Conservation (phyloP, 2,113 vertebrate genomes). For the Indicator maculatus region DNA sequence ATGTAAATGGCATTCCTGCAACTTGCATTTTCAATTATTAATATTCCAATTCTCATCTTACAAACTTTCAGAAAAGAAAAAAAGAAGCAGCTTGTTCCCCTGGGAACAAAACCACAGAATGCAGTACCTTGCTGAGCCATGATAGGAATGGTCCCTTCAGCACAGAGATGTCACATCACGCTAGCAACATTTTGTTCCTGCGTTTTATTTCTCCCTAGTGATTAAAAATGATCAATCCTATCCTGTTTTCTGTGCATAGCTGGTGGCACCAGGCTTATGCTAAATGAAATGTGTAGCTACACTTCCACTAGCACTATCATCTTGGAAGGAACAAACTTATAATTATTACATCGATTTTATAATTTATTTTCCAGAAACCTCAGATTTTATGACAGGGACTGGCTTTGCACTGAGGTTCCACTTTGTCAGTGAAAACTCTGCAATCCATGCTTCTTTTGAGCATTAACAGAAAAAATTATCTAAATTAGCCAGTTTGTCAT, state of each 20-base stretch:
- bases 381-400: neutral
- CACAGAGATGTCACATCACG: slow-evolving; percentile 13
- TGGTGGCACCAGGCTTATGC: neutral
- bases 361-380: slow-evolving; percentile 51
- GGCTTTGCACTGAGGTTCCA: neutral
- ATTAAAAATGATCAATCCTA: slow-evolving; percentile 37
- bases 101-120: neutral
- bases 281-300: slow-evolving; percentile 17
- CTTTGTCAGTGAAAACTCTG: neutral
- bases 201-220: slow-evolving; percentile 37
- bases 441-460: neutral
- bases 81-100: slow-evolving; percentile 25
- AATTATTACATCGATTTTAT: slow-evolving; percentile 45
- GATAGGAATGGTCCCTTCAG: slow-evolving; percentile 1
- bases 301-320: neutral
- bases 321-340: slow-evolving; percentile 19
- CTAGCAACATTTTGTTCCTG: slow-evolving; percentile 3
- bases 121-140: neutral
- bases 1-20: slow-evolving; percentile 26
- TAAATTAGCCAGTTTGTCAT: slow-evolving; percentile 21
- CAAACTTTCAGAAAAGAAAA: slow-evolving; percentile 30
- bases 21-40: slow-evolving; percentile 48
- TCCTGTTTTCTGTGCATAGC: neutral
- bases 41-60: neutral
- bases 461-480: slow-evolving; percentile 10